phyloP scores from a whole-genome alignment of 2,797 vertebrate genomes.

The Danio tinwini region DNA sequence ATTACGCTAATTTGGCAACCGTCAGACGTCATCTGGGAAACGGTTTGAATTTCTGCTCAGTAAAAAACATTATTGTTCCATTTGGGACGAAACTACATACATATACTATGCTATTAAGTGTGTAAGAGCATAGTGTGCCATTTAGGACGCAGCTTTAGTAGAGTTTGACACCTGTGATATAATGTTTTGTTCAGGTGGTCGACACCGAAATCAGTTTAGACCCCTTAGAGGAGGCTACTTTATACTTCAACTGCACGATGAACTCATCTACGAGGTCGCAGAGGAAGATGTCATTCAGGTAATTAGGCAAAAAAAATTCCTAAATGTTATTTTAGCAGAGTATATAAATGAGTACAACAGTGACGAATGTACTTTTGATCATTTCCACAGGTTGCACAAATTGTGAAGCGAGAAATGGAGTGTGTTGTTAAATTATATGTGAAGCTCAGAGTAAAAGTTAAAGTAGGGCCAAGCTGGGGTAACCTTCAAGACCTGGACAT shows the following conservation, averaged over 20 bases:
- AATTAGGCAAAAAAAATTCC: conserved; percentile 40
- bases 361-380: background rate
- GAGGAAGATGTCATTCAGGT: conserved; percentile 93
- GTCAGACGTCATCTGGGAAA: no score
- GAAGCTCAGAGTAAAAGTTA: conserved; percentile 89
- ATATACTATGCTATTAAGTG: no score
- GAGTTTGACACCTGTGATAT: no score
- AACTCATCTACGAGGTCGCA: conserved; percentile 94
- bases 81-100: no score
- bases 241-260: conserved; percentile 95
- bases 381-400: conserved; percentile 88
- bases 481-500: conserved; percentile 88
- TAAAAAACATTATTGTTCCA: no score
- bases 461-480: conserved; percentile 92
- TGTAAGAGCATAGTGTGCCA: no score
- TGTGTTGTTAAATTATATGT: conserved; percentile 87
- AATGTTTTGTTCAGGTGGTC: conserved; percentile 45
- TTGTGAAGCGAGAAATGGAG: conserved; percentile 96
- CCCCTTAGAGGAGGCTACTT: conserved; percentile 86
- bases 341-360: background rate
- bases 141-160: no score
- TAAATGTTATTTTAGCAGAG: background rate
- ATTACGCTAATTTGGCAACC: no score
- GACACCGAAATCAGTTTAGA: conserved; percentile 60
- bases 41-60: no score